Conservation (phyloP, 2,113 vertebrate species). For the Python bivittatus region DNA sequence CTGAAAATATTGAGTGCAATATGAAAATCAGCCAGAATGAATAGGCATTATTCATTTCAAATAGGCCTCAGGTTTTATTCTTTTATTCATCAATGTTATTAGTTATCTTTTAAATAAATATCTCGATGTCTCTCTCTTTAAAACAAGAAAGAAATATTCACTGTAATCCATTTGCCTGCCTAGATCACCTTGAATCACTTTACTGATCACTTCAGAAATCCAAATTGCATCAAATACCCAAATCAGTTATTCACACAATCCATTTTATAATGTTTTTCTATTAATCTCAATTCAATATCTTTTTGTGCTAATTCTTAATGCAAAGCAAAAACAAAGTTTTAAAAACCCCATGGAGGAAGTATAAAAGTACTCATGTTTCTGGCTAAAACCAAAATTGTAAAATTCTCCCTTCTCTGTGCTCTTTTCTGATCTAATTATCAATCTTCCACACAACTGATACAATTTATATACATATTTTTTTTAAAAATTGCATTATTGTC, state of each 20-base stretch:
- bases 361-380: neutral
- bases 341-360: neutral
- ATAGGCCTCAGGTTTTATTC: neutral
- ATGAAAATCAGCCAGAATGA: neutral
- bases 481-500: neutral
- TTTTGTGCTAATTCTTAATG: neutral
- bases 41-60: neutral
- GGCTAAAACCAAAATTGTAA: neutral
- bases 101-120: neutral
- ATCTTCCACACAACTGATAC: neutral
- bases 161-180: neutral
- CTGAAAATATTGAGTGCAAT: neutral
- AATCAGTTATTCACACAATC: neutral
- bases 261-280: neutral
- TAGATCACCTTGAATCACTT: neutral
- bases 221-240: neutral
- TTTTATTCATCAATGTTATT: neutral
- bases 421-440: neutral
- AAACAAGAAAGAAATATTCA: neutral
- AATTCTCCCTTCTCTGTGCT: neutral
- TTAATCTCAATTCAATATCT: neutral
- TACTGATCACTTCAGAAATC: neutral
- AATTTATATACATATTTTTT: neutral
- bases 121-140: neutral
- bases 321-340: neutral